Conservation (phyloP, 2,113 vertebrate genomes). For the Isurus oxyrinchus region DNA sequence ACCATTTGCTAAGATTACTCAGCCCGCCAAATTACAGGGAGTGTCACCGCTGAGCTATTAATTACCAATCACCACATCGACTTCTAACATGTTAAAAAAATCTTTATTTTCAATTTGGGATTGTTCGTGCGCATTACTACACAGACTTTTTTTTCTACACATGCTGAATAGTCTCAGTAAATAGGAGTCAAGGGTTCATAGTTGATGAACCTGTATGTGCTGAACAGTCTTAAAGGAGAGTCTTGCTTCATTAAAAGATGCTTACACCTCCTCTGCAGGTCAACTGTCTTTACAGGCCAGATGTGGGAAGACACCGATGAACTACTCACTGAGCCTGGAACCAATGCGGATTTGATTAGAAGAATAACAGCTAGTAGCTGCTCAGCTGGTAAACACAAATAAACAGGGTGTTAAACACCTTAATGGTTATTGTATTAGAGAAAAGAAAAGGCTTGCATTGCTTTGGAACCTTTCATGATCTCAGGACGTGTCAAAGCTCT, state of each 20-base stretch:
- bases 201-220: background rate
- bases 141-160: background rate
- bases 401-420: no score
- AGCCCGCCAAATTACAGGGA: background rate
- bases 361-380: background rate
- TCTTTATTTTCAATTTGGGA: background rate
- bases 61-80: background rate
- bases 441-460: no score
- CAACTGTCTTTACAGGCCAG: background rate
- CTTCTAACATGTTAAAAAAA: background rate
- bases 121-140: background rate
- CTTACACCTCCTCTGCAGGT: background rate
- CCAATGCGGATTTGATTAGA: background rate
- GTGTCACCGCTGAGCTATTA: background rate
- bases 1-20: background rate
- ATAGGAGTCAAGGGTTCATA: background rate
- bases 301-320: background rate
- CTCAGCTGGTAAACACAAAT: background rate
- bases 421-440: no score
- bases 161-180: background rate
- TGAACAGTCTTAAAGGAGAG: background rate
- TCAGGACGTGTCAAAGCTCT: no score
- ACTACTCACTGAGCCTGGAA: no score
- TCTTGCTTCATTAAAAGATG: background rate
- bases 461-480: no score